Conservation (phyloP, 1,140 invertebrate species). For the Lordiphosa collinella region DNA sequence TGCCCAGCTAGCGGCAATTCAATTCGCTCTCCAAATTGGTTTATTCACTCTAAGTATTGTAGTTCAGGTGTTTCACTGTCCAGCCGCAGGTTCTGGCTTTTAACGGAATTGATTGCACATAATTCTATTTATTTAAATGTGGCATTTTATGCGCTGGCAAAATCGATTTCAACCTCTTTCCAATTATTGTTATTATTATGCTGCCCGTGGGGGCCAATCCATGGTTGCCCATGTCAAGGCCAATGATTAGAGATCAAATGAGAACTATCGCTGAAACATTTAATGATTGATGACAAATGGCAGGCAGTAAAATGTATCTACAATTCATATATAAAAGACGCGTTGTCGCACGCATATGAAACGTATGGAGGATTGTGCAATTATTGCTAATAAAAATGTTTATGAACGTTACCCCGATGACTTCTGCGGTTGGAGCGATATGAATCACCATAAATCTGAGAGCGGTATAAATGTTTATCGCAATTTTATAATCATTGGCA, state of each 20-base stretch:
- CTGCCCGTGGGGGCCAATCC: constrained; percentile 20
- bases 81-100: constrained; percentile 12
- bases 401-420: constrained; percentile 60
- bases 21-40: constrained; percentile 28
- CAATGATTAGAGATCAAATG: constrained; percentile 14
- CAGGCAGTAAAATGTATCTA: constrained; percentile 6
- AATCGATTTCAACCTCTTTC: constrained; percentile 6
- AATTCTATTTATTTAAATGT: constrained; percentile 66
- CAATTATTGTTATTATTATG: constrained; percentile 45
- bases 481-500: constrained; percentile 65
- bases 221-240: constrained; percentile 37
- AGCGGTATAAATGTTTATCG: constrained; percentile 75
- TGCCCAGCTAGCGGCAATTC: constrained; percentile 29
- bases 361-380: constrained; percentile 58
- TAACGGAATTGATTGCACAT: constrained; percentile 47
- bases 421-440: constrained; percentile 47
- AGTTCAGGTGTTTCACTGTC: background rate
- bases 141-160: constrained; percentile 44
- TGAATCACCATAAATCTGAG: constrained; percentile 72
- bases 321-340: background rate
- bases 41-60: constrained; percentile 1
- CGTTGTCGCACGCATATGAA: constrained; percentile 46
- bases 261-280: constrained; percentile 10
- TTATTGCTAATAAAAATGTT: constrained; percentile 72
- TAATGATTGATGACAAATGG: constrained; percentile 45